These are phyloP conservation scores for Tenthredo livida DNA, from an alignment of 2,888 invertebrate genomes.

Conservation along the genomic window DNA sequence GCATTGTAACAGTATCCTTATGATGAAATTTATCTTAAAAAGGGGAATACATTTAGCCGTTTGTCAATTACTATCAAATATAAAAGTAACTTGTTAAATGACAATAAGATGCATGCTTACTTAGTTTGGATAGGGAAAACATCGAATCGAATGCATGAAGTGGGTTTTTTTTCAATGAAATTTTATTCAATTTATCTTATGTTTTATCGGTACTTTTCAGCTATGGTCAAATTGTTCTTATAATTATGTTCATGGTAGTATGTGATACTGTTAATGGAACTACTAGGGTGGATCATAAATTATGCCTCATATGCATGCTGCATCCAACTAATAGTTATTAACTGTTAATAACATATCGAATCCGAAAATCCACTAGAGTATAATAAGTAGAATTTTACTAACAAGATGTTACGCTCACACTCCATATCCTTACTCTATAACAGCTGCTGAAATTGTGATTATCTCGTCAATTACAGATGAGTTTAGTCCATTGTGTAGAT, in stretches of 20 bases:
- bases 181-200: background rate
- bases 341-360: background rate
- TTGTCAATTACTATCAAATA: background rate
- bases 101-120: background rate
- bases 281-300: background rate
- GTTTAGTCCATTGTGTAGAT: background rate
- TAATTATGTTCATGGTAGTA: background rate
- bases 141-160: background rate
- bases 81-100: background rate
- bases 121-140: background rate
- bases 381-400: background rate
- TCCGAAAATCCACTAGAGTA: background rate
- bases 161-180: background rate
- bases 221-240: background rate
- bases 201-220: background rate
- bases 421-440: background rate
- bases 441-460: background rate
- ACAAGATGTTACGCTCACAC: background rate
- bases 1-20: background rate
- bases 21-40: background rate
- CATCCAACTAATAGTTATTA: constrained; percentile 27
- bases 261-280: background rate
- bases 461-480: background rate
- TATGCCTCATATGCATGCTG: constrained; percentile 27
- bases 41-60: background rate